These are phyloP conservation scores for Sinosuthora webbiana DNA, from an alignment of 2,113 vertebrate species.

Conservation along the genomic window DNA sequence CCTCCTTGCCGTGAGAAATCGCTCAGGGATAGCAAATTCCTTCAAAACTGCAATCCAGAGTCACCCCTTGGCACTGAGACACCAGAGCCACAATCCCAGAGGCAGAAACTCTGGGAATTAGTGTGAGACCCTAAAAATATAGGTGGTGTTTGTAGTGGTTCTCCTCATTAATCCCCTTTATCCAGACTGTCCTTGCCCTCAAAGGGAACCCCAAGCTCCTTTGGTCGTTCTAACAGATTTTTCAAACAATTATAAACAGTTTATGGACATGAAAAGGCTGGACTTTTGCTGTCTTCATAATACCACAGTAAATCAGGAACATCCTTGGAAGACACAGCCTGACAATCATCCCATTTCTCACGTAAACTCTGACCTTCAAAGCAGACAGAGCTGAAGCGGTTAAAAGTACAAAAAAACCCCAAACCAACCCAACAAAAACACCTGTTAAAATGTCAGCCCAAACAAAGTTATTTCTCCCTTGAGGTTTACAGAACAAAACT, in stretches of 20 bases:
- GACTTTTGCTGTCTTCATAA: neutral
- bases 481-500: neutral
- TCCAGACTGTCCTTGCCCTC: neutral
- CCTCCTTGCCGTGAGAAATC: neutral
- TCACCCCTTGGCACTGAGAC: neutral
- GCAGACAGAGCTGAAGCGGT: neutral
- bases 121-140: neutral
- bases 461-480: neutral
- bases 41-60: neutral
- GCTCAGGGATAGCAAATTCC: accelerated
- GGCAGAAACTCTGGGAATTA: neutral
- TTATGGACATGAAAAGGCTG: neutral
- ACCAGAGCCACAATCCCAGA: neutral
- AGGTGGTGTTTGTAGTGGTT: neutral
- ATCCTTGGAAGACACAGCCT: neutral
- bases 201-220: neutral
- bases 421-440: neutral
- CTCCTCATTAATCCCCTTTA: neutral
- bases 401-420: neutral
- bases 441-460: neutral
- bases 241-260: neutral
- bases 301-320: neutral
- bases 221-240: neutral
- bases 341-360: neutral
- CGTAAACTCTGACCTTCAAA: neutral